Base-by-base conservation (phyloP, 2,797 vertebrate genomes). In the Mergus octosetaceus region DNA sequence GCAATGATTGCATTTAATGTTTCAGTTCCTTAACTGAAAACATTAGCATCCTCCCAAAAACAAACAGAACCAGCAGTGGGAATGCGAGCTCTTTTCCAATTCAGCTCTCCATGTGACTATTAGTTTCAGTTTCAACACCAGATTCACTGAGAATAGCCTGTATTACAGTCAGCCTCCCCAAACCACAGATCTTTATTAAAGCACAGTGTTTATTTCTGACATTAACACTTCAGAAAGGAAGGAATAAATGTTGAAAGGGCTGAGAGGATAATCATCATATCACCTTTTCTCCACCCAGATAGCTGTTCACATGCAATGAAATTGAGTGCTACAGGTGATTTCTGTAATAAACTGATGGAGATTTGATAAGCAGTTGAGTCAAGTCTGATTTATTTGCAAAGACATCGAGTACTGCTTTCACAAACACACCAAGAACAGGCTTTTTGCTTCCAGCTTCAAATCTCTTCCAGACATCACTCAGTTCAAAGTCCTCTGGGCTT, bases 11-110 rank as follows among this genome's bases (percentile, higher is more conserved):
- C 30, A 68, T 25, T 51, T 24, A 54, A 69, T 5, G 24, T 87
- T 97, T 94, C 62, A 74, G 62, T 85, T 74, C 47, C 36, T 64
- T 76, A 91, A 92, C n/a, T 27, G 54, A 82, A 47, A 93, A 92
- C 14, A 18, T 69, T 61, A 60, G 76, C 64, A 76, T 73, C 74
- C 43, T 76, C 56, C 38, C 18, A 93, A 32, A 27, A 94, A 85
- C n/a, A 81, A 65, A 72, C 72, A 49, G 34, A 47, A 87, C 43
- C 87, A 79, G 90, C n/a, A 73, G 18, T n/a, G 72, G 62, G 68
- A 22, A 65, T 8, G 9, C 11, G 20, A 81, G 27, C 12, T 90
- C 12, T 74, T 74, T 72, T 84, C 81, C 54, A 83, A 43, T 14
- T 8, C 58, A 73, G 32, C 36, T 13, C 53, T 89, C 83, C 28